Base-by-base conservation (phyloP, 2,113 vertebrate species). In the Cichladusa arquata region DNA sequence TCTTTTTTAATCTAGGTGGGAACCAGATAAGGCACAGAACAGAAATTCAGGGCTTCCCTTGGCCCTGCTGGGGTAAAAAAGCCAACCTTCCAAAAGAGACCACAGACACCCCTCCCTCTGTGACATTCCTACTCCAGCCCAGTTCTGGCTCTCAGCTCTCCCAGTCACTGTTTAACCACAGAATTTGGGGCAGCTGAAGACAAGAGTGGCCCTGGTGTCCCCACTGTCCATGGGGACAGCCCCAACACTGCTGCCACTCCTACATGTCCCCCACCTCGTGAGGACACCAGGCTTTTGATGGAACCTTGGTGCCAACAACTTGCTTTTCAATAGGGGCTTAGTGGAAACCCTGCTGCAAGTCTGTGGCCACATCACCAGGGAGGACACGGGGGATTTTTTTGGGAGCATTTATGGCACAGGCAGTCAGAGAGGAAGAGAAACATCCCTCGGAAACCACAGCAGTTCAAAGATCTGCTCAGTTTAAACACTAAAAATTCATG, bases 341-440 rank as follows among this genome's bases (percentile, higher is more conserved):
- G 38, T 15, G 33, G 64, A 81, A 90, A 74, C 6, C 42, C 23
- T 74, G 34, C 9, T 51, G 31, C 40, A 57, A 65, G 36, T 48
- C 25, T 67, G 33, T 50, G 40, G 44, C 45, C 71, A 33, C 42
- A 15, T 60, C 19, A 38, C 28, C 3, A 2, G 34, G 42, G 34
- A 70, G 34, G 33, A 84, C 33, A 47, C 22, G 44, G n/a, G 76
- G 14, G 51, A 45, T 25, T 90, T 93, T 93, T 77, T 58, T 25
- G 48, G 65, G 83, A 95, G 58, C 78, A 14, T 86, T 95, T 94
- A 88, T 83, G 67, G 22, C 44, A 60, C 47, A 48, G 0, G 2
- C 65, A 44, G 67, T 90, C 69, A 51, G 86, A 91, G 40, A 92
- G 91, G 86, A 95, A 90, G 76, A 91, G 91, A 82, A 91, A 62